Conservation (phyloP, 2,113 vertebrate genomes). For the Malurus cyaneus region DNA sequence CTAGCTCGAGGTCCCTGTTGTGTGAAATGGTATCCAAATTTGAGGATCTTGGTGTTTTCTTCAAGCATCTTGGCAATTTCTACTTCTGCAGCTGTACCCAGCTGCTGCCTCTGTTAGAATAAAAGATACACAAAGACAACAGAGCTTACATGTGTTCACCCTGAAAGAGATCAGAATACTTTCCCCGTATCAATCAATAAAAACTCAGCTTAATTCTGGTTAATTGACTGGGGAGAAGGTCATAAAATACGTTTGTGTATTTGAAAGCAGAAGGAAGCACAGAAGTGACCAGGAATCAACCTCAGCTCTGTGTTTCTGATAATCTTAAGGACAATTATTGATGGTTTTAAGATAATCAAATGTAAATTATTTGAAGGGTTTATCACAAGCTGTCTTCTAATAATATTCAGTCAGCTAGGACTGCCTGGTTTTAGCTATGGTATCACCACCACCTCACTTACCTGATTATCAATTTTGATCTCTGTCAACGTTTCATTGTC, state of each 20-base stretch:
- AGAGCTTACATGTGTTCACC: background rate
- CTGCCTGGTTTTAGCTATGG: background rate
- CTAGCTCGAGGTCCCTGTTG: constrained; percentile 94
- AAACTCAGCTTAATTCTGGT: background rate
- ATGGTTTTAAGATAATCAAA: background rate
- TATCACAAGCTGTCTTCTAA: background rate
- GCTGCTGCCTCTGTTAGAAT: constrained; percentile 88
- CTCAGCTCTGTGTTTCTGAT: background rate
- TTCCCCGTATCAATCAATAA: background rate
- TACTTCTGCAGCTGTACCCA: constrained; percentile 91
- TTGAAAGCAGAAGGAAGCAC: background rate
- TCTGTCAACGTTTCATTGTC: constrained; percentile 91
- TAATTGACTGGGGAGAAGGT: background rate
- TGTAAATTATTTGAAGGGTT: background rate
- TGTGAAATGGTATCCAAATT: constrained; percentile 96
- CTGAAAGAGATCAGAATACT: background rate
- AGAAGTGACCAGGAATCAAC: background rate
- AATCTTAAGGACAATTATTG: background rate
- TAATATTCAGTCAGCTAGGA: background rate
- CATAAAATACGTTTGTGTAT: background rate
- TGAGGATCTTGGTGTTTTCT: constrained; percentile 88
- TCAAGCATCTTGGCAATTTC: constrained; percentile 98
- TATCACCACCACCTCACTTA: constrained; percentile 10
- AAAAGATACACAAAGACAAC: background rate
- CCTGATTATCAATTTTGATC: constrained; percentile 99